Evolutionary conservation across 2,113 vertebrate genomes (phyloP).

Genomic region (Ginglymostoma cirratum): DNA sequence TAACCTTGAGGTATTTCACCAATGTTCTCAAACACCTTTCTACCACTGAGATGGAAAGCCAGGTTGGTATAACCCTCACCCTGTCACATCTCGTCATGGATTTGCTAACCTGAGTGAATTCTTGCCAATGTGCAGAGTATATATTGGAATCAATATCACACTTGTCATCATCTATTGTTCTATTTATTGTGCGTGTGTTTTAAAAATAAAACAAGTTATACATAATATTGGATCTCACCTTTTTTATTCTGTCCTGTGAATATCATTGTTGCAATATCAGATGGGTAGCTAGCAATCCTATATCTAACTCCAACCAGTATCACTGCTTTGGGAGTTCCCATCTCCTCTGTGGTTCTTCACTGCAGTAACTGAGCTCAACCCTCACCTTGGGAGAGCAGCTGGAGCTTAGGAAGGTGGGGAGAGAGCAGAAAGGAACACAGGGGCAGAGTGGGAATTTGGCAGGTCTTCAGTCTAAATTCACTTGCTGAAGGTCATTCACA

Average conservation of each 20-base stretch:
- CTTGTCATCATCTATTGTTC: background rate
- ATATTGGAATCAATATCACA: background rate
- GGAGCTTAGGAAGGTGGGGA: no score
- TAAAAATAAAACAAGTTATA: background rate
- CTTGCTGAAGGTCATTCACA: background rate
- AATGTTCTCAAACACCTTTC: background rate
- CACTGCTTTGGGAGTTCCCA: no score
- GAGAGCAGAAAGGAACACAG: no score
- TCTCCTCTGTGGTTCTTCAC: no score
- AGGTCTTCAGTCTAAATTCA: no score
- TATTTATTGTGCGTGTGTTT: conserved; percentile 6
- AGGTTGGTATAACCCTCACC: background rate
- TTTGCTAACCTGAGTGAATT: background rate
- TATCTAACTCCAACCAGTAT: no score
- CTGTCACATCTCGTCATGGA: background rate
- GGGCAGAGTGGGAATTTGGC: background rate
- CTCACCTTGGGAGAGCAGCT: no score
- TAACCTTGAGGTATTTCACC: background rate
- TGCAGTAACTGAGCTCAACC: no score
- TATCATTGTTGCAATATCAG: no score
- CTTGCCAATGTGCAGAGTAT: background rate
- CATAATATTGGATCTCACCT: background rate
- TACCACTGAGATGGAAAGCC: background rate
- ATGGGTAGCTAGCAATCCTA: no score
- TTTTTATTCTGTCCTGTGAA: background rate